Percentiles rank a stretch among this genome's conserved stretches.
phyloP scores from a whole-genome alignment of 2,797 vertebrate genomes.

The Prionace glauca region DNA sequence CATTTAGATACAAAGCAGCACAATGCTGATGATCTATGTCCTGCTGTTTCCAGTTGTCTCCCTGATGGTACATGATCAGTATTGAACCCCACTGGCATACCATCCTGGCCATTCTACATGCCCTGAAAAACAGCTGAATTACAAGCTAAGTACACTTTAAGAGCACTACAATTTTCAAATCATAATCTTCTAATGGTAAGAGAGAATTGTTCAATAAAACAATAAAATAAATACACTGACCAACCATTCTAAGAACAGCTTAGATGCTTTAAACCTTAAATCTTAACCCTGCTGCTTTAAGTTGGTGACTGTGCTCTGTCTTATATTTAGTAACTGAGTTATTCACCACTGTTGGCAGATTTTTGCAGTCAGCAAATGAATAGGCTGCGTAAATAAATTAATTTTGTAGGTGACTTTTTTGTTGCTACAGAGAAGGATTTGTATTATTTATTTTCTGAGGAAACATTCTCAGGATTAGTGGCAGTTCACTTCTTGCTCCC shows the following conservation, averaged over 20 bases:
- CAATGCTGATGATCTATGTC: background rate
- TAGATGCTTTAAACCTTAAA: background rate
- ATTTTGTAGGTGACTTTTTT: background rate
- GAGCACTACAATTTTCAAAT: background rate
- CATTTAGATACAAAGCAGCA: background rate
- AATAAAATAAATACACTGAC: no score
- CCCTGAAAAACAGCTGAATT: background rate
- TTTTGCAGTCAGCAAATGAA: background rate
- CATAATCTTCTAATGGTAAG: background rate
- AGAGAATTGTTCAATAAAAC: background rate
- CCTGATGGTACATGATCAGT: background rate
- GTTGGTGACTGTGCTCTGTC: background rate
- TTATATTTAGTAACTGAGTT: background rate
- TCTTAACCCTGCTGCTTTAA: background rate
- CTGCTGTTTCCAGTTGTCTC: background rate
- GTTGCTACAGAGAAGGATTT: background rate
- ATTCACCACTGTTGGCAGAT: background rate
- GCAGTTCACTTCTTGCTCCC: background rate
- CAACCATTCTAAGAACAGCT: background rate
- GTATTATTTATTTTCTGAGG: background rate
- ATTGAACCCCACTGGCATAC: background rate
- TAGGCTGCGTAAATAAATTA: background rate
- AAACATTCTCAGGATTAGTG: background rate
- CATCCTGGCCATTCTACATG: background rate
- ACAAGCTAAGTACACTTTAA: background rate